Conservation (phyloP, 2,797 vertebrate species). For the Corythornis leucogaster region DNA sequence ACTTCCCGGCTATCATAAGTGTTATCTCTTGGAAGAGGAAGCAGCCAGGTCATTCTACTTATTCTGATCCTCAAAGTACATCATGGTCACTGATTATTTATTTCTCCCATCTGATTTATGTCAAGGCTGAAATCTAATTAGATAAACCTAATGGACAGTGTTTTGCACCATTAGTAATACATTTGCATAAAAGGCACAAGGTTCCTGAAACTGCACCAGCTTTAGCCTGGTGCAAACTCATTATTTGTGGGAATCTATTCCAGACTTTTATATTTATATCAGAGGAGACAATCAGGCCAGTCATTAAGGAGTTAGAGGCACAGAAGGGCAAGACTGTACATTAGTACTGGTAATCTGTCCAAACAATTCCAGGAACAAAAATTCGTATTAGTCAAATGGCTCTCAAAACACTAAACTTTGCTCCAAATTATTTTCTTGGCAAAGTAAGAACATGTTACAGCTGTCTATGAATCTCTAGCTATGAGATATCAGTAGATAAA, state of each 20-base stretch:
- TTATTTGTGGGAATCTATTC: neutral
- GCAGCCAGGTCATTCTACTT: neutral
- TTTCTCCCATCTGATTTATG: neutral
- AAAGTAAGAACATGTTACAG: neutral
- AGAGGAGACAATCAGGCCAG: neutral
- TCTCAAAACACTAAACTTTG: neutral
- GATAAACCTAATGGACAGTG: neutral
- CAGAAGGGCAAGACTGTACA: neutral
- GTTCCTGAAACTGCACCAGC: neutral
- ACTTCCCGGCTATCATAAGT: neutral
- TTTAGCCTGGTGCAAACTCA: neutral
- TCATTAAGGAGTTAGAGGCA: neutral
- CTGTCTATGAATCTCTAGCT: neutral
- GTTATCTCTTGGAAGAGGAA: neutral
- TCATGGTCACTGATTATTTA: neutral
- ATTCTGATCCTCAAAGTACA: neutral
- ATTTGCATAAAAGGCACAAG: neutral
- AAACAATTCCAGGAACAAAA: conserved; percentile 48
- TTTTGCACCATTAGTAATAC: neutral
- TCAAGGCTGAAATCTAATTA: neutral
- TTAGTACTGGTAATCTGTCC: neutral
- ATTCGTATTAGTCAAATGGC: neutral
- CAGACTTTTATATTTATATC: neutral
- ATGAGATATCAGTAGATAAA: neutral
- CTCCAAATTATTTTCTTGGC: neutral